Evolutionary conservation across 2,888 invertebrate genomes (phyloP).

Genomic region (Barypeithes pellucidus): DNA sequence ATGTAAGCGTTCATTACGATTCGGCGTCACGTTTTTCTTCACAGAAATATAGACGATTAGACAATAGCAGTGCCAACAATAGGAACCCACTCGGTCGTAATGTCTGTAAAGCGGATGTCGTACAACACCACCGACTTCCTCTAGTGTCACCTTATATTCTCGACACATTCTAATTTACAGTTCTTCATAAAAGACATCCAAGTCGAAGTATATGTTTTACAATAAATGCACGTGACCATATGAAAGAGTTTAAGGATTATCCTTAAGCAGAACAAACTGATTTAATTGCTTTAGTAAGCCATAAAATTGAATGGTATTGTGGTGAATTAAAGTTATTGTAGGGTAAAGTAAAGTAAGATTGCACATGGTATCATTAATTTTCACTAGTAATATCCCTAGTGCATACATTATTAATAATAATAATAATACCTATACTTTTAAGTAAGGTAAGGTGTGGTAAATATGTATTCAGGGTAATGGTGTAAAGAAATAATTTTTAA

Average conservation of each 20-base stretch:
- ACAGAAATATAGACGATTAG: slow-evolving; percentile 29
- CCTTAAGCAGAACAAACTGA: background rate
- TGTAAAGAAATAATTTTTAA: too few relatives aligned
- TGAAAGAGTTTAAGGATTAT: slow-evolving; percentile 12
- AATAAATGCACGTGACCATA: slow-evolving; percentile 9
- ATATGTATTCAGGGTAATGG: too few relatives aligned
- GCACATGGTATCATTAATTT: too few relatives aligned
- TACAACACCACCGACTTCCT: slow-evolving; percentile 37
- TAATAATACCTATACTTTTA: too few relatives aligned
- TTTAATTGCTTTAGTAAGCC: background rate
- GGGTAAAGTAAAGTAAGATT: too few relatives aligned
- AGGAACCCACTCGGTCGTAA: slow-evolving; percentile 39
- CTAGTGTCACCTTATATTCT: slow-evolving; percentile 40
- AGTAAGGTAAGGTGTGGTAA: too few relatives aligned
- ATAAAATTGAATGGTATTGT: too few relatives aligned
- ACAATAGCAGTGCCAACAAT: slow-evolving; percentile 40
- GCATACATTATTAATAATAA: too few relatives aligned
- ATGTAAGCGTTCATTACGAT: slow-evolving; percentile 21
- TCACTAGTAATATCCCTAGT: too few relatives aligned
- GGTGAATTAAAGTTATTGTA: too few relatives aligned
- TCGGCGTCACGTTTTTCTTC: slow-evolving; percentile 34
- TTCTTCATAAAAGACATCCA: slow-evolving; percentile 18
- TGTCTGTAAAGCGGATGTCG: slow-evolving; percentile 37
- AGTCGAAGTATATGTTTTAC: slow-evolving; percentile 1
- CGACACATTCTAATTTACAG: slow-evolving; percentile 36